These are phyloP conservation scores for Phenganax stokvisi DNA, from an alignment of 92 coral and sea anemone genomes.

Conservation along the genomic window DNA sequence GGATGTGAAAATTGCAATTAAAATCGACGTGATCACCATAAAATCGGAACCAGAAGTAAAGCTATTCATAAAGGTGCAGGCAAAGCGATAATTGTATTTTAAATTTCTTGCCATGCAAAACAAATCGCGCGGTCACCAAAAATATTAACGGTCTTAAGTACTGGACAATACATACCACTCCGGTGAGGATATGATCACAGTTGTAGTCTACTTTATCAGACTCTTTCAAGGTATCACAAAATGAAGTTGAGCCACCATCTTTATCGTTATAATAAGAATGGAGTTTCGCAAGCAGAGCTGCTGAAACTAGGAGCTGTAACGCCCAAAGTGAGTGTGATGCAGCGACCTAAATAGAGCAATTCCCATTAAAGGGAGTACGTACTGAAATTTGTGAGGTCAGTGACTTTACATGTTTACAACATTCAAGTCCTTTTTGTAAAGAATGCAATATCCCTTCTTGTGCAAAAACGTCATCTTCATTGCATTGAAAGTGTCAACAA, in stretches of 20 bases:
- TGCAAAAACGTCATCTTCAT: neutral
- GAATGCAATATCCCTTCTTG: neutral
- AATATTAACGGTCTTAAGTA: no score
- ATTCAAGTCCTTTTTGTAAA: no score
- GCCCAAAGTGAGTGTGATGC: neutral
- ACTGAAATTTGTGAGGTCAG: no score
- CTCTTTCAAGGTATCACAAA: neutral
- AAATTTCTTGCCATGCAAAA: no score
- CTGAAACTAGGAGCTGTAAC: neutral
- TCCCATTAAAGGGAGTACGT: no score
- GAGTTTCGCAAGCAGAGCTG: neutral
- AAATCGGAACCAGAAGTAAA: no score
- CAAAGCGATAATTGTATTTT: no score
- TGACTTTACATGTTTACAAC: no score
- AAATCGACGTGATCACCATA: neutral
- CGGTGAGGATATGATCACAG: neutral
- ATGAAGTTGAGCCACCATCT: neutral
- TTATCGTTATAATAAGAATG: neutral
- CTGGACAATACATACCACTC: no score
- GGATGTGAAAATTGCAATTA: neutral
- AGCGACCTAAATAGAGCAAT: neutral
- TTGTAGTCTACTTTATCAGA: neutral
- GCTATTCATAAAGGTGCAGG: no score
- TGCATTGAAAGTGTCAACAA: neutral
- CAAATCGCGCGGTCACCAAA: no score